Conservation (phyloP, 2,888 invertebrate species). For the Caenorhabditis macrosperma region DNA sequence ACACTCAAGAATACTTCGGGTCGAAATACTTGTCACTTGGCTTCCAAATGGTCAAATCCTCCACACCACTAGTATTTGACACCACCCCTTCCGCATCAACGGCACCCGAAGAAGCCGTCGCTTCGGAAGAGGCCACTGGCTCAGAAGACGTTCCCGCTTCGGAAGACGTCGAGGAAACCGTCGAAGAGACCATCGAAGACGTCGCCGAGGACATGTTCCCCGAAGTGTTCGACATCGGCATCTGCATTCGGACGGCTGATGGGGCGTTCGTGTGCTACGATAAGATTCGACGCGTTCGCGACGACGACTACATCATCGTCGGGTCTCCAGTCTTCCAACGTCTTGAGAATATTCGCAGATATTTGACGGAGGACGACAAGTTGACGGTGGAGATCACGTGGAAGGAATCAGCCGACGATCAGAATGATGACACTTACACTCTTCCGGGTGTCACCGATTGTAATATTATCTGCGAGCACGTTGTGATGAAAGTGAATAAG, state of each 20-base stretch:
- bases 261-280: slow-evolving; percentile 1
- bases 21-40: slow-evolving; percentile 28
- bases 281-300: slow-evolving; percentile 22
- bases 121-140: background rate
- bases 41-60: slow-evolving; percentile 35
- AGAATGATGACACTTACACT: background rate
- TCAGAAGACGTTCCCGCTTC: background rate
- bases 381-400: slow-evolving; percentile 17
- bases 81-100: slow-evolving; percentile 8
- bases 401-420: background rate
- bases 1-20: slow-evolving; percentile 11
- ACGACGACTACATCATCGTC: slow-evolving; percentile 25
- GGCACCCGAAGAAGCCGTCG: too few species aligned
- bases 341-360: background rate
- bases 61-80: background rate
- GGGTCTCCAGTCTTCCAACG: slow-evolving; percentile 26
- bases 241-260: background rate
- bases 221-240: slow-evolving; percentile 14
- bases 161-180: background rate
- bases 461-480: background rate
- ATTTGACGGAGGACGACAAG: background rate
- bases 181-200: slow-evolving; percentile 1
- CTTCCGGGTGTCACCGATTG: background rate
- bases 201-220: background rate
- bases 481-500: background rate